Evolutionary conservation across 2,797 vertebrate species (phyloP).

Genomic region (Brachyrhaphis roseni): DNA sequence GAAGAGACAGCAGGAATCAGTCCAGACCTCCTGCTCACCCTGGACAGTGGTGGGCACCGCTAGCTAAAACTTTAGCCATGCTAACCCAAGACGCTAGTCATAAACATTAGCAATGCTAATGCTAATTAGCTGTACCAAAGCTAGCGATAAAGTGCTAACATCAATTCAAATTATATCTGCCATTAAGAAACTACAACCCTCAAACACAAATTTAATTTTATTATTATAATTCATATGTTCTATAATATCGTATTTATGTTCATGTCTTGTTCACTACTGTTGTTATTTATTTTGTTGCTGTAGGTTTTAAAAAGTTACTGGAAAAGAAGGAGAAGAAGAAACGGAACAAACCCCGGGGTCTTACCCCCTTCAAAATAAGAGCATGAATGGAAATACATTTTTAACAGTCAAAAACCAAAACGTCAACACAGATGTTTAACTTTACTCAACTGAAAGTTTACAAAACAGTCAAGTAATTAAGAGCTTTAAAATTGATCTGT

Average conservation of each 20-base stretch:
- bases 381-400: background rate
- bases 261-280: too few relatives aligned
- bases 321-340: background rate
- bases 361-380: background rate
- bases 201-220: too few relatives aligned
- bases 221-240: too few relatives aligned
- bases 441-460: background rate
- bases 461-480: background rate
- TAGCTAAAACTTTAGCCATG: too few relatives aligned
- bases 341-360: background rate
- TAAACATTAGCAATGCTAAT: too few relatives aligned
- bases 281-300: background rate
- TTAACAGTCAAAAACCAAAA: background rate
- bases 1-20: background rate
- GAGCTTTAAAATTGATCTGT: background rate
- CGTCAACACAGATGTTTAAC: background rate
- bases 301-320: background rate
- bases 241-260: background rate
- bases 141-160: background rate
- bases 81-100: too few relatives aligned
- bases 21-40: background rate
- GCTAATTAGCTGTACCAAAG: background rate
- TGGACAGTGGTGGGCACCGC: too few relatives aligned
- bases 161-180: too few relatives aligned
- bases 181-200: too few relatives aligned